Conservation (phyloP, 1,140 invertebrate genomes). For the Aphelenchoides avenae region DNA sequence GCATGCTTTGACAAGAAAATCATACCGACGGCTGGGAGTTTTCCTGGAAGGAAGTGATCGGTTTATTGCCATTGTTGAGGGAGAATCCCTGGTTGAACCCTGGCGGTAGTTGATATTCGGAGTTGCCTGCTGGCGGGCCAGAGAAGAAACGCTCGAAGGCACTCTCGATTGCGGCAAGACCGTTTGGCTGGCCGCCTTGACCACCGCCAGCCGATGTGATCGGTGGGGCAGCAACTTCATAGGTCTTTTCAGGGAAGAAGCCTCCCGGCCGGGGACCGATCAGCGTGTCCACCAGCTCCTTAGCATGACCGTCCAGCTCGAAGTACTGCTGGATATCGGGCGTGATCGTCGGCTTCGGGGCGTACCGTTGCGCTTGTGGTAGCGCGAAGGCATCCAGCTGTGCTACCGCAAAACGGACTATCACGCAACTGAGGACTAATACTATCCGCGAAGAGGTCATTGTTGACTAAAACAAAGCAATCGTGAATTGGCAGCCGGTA, state of each 20-base stretch:
- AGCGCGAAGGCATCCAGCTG: slow-evolving; percentile 49
- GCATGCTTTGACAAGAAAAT: slow-evolving; percentile 4
- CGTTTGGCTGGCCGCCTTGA: slow-evolving; percentile 24
- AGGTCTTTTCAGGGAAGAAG: slow-evolving; percentile 58
- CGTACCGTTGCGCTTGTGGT: slow-evolving; percentile 43
- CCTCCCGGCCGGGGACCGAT: slow-evolving; percentile 54
- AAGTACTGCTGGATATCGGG: slow-evolving; percentile 55
- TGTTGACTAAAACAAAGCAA: background rate
- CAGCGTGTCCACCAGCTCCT: slow-evolving; percentile 54
- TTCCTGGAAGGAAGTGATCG: slow-evolving; percentile 38
- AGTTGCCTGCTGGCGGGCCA: slow-evolving; percentile 42
- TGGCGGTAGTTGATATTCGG: slow-evolving; percentile 48
- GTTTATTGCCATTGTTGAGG: slow-evolving; percentile 39
- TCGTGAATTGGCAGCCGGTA: background rate
- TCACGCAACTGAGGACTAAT: slow-evolving; percentile 8
- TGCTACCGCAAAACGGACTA: slow-evolving; percentile 25
- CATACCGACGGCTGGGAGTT: slow-evolving; percentile 34
- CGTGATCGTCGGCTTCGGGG: slow-evolving; percentile 53
- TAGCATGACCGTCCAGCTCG: slow-evolving; percentile 57
- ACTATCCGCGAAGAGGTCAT: background rate
- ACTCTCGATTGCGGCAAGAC: slow-evolving; percentile 33
- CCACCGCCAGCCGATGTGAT: slow-evolving; percentile 2
- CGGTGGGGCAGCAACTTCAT: slow-evolving; percentile 42
- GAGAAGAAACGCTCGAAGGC: slow-evolving; percentile 58
- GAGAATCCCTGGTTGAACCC: slow-evolving; percentile 59